Percentiles rank a stretch among this genome's conserved stretches.
phyloP scores from a whole-genome alignment of 2,797 vertebrate species.

The Tragopan temminckii region DNA sequence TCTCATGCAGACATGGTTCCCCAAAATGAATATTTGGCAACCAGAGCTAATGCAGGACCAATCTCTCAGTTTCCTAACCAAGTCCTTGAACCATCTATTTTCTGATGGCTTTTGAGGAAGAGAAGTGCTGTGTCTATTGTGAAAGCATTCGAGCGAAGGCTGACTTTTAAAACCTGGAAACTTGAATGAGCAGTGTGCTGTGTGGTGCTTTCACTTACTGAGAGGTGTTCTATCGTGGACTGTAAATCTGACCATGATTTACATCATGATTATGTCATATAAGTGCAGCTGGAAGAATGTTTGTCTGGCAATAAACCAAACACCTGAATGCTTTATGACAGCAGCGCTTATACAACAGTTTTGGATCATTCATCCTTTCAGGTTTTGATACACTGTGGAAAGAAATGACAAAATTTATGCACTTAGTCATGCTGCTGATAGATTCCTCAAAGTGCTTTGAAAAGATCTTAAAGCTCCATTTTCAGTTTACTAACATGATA shows the following conservation, averaged over 20 bases:
- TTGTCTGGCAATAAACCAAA: slow-evolving; percentile 42
- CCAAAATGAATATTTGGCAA: background rate
- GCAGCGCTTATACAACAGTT: background rate
- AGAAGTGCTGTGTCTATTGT: background rate
- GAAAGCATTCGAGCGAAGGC: background rate
- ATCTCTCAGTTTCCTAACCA: background rate
- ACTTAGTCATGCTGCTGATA: slow-evolving; percentile 14
- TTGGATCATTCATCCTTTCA: background rate
- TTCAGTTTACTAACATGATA: slow-evolving; percentile 58
- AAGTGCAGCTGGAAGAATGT: slow-evolving; percentile 31
- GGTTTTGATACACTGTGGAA: slow-evolving; percentile 51
- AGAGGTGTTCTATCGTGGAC: background rate
- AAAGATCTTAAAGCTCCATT: slow-evolving; percentile 45
- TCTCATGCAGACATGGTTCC: background rate
- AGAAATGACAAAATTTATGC: slow-evolving; percentile 46
- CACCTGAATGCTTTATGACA: slow-evolving; percentile 12
- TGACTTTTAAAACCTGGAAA: background rate
- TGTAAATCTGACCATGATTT: background rate
- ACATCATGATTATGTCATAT: background rate
- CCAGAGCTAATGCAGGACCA: background rate
- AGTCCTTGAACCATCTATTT: background rate
- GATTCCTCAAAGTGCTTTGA: slow-evolving; percentile 35
- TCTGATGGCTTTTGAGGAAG: background rate
- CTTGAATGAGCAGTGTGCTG: background rate
- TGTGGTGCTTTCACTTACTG: background rate